phyloP scores from a whole-genome alignment of 2,797 vertebrate species.

The Adelosebastes latens region DNA sequence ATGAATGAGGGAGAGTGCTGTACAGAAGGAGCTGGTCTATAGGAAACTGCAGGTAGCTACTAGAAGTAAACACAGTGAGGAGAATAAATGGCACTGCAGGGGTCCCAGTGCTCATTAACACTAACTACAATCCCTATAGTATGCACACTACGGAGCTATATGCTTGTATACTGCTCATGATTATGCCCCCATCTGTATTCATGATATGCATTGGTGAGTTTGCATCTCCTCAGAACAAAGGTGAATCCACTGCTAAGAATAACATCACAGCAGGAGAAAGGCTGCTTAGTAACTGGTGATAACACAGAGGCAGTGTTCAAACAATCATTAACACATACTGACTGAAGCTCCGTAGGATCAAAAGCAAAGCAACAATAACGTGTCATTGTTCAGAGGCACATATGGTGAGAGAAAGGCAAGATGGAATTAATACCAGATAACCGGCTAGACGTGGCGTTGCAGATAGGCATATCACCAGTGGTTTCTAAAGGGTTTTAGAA shows the following conservation, averaged over 20 bases:
- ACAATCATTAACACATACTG: conserved; percentile 57
- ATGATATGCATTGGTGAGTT: conserved; percentile 27
- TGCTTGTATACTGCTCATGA: not conserved
- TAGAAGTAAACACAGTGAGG: conserved; percentile 23
- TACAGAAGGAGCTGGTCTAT: not conserved
- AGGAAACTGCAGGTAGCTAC: conserved; percentile 20
- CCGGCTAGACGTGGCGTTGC: not conserved
- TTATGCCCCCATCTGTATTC: conserved; percentile 41
- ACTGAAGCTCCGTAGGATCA: conserved; percentile 12
- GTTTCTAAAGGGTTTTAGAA: conserved; percentile 14
- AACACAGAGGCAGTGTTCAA: conserved; percentile 37
- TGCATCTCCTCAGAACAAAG: conserved; percentile 42
- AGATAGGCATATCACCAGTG: not conserved
- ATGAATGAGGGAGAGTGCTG: not conserved
- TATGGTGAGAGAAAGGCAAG: conserved; percentile 33
- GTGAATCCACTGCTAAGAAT: conserved; percentile 41
- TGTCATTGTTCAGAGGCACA: conserved; percentile 54
- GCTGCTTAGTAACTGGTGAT: conserved; percentile 23
- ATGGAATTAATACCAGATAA: conserved; percentile 41
- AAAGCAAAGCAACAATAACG: conserved; percentile 40
- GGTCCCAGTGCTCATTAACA: conserved; percentile 44
- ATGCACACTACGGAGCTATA: not conserved
- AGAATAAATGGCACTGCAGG: conserved; percentile 29
- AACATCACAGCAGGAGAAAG: conserved; percentile 50
- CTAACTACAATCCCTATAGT: conserved; percentile 11